Percentiles rank a stretch among this genome's conserved stretches.
Conservation (phyloP, 1,140 invertebrate species). For the Brachionus paranguensis region DNA sequence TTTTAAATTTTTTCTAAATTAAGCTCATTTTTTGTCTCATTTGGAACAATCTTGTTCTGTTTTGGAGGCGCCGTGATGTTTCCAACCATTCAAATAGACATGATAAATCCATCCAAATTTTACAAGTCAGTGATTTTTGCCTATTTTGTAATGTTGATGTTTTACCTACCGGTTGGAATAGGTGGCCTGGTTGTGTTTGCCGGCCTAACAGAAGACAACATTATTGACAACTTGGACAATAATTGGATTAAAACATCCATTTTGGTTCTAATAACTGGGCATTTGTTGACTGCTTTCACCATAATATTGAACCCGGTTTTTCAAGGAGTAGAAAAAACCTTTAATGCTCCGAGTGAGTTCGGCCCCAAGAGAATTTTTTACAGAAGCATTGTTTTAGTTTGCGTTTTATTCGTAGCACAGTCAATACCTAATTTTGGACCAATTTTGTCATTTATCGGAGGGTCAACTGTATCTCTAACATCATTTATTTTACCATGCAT, state of each 20-base stretch:
- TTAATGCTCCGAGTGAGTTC: conserved; percentile 60
- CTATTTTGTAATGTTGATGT: conserved; percentile 49
- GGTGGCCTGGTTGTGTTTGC: conserved; percentile 48
- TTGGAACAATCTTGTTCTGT: conserved; percentile 57
- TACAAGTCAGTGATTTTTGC: conserved; percentile 50
- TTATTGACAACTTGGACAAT: conserved; percentile 45
- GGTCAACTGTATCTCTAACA: conserved; percentile 73
- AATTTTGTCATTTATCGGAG: conserved; percentile 79
- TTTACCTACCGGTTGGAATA: conserved; percentile 49
- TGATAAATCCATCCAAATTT: conserved; percentile 54
- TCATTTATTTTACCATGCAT: conserved; percentile 76
- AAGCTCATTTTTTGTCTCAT: conserved; percentile 43
- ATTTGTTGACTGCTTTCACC: conserved; percentile 53
- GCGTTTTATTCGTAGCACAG: conserved; percentile 71
- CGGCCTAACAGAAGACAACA: conserved; percentile 44
- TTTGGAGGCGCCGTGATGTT: conserved; percentile 56
- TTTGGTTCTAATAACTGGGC: conserved; percentile 51
- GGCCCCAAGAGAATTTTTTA: conserved; percentile 68
- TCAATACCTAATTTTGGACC: conserved; percentile 77
- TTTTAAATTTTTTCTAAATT: background rate
- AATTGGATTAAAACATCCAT: conserved; percentile 46
- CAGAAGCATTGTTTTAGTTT: conserved; percentile 65
- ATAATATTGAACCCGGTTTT: conserved; percentile 57
- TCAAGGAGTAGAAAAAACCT: conserved; percentile 46
- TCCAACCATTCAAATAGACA: conserved; percentile 57